Conservation (phyloP, 2,797 vertebrate genomes). For the Pseudochaenichthys georgianus region DNA sequence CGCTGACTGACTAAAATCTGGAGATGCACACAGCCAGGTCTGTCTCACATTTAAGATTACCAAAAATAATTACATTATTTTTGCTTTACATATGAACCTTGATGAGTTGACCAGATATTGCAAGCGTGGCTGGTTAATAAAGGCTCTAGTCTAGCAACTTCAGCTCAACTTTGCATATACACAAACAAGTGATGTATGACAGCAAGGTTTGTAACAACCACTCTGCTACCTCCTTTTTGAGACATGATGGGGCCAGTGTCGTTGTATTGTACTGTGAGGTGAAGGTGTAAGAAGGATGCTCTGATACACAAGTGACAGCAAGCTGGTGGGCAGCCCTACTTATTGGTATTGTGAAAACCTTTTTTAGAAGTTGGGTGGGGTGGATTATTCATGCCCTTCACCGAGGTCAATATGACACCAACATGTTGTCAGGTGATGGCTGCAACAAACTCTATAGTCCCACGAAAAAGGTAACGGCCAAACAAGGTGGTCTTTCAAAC, state of each 20-base stretch:
- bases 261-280: neutral
- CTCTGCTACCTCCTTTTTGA: neutral
- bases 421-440: constrained; percentile 58
- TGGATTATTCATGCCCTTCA: constrained; percentile 62
- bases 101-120: neutral
- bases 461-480: constrained; percentile 9
- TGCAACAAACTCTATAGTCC: constrained; percentile 13
- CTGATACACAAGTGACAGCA: constrained; percentile 9
- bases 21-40: constrained; percentile 4
- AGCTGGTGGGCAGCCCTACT: neutral
- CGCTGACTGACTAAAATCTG: neutral
- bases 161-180: constrained; percentile 15
- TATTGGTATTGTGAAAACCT: constrained; percentile 13
- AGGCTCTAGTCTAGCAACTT: neutral
- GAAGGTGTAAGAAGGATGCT: constrained; percentile 31
- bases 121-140: neutral
- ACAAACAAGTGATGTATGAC: constrained; percentile 9
- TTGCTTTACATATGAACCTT: constrained; percentile 4
- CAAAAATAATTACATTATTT: neutral
- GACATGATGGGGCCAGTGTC: neutral
- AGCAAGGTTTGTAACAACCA: neutral
- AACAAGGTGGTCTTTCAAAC: constrained; percentile 38
- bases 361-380: constrained; percentile 6
- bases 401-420: constrained; percentile 67
- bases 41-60: neutral